Conservation (phyloP, 2,113 vertebrate genomes). For the Paraplagusia blochii region DNA sequence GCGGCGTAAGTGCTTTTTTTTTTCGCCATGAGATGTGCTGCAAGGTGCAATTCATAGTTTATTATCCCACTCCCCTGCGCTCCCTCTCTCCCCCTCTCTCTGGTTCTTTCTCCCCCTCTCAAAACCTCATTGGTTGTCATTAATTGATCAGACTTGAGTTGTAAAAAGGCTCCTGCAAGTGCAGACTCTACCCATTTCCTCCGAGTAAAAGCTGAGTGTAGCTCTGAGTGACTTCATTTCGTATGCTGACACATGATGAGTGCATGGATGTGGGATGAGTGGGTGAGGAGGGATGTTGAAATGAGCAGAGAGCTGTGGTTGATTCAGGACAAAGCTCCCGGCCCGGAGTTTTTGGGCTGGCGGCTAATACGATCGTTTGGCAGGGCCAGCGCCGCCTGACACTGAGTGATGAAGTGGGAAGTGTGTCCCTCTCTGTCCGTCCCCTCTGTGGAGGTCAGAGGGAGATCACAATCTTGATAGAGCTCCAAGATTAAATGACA, state of each 20-base stretch:
- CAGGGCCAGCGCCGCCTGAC: conserved; percentile 45
- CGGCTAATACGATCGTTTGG: conserved; percentile 73
- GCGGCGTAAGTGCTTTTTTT: conserved; percentile 34
- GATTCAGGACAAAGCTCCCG: conserved; percentile 40
- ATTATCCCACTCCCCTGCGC: conserved; percentile 27
- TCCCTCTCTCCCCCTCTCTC: conserved; percentile 27
- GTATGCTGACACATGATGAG: conserved; percentile 60
- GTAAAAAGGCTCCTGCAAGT: conserved; percentile 65
- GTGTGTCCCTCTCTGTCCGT: conserved; percentile 53
- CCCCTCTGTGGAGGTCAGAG: conserved; percentile 66
- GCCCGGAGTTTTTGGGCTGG: conserved; percentile 32
- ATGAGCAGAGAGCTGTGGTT: conserved; percentile 41
- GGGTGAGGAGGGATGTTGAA: conserved; percentile 32
- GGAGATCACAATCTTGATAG: conserved; percentile 65
- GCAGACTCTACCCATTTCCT: conserved; percentile 51
- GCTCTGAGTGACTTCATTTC: conserved; percentile 55
- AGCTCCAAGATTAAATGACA: conserved; percentile 73
- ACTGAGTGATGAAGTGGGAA: conserved; percentile 66
- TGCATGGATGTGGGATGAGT: conserved; percentile 36
- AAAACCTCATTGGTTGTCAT: conserved; percentile 56
- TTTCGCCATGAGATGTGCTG: conserved; percentile 37
- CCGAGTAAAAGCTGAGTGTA: conserved; percentile 57
- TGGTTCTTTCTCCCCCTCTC: conserved; percentile 29
- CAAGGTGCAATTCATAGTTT: conserved; percentile 47
- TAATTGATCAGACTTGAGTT: conserved; percentile 68